Evolutionary conservation across 2,797 vertebrate genomes (phyloP).

Genomic region (Clarias pachynema): DNA sequence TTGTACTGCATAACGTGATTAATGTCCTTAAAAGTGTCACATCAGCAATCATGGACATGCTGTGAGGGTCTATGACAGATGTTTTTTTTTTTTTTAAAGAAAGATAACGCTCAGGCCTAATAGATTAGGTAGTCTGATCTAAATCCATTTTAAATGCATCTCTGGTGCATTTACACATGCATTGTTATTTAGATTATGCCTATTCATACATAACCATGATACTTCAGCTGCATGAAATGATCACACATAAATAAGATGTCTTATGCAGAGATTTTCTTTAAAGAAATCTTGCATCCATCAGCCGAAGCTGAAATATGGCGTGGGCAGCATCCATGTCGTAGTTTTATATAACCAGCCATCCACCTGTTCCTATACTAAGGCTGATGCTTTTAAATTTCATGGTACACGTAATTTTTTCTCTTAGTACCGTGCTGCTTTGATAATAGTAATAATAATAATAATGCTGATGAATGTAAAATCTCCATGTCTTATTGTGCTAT

Average conservation of each 20-base stretch:
- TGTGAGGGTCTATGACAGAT: not conserved
- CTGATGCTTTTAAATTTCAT: not conserved
- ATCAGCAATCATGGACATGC: too few relatives aligned
- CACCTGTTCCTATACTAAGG: not conserved
- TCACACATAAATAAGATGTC: not conserved
- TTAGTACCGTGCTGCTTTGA: not conserved
- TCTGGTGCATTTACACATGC: constrained; percentile 16
- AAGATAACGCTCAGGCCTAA: not conserved
- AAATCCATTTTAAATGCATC: not conserved
- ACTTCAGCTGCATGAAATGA: not conserved
- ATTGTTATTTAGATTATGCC: constrained; percentile 20
- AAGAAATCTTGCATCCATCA: not conserved
- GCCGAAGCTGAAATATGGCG: not conserved
- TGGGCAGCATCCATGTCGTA: not conserved
- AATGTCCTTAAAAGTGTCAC: not conserved
- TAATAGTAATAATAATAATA: not conserved
- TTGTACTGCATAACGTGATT: not conserved
- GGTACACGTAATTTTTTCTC: not conserved
- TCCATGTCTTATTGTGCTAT: not conserved
- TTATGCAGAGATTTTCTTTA: not conserved
- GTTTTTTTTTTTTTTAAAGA: not conserved
- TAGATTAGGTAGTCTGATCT: not conserved
- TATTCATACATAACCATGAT: constrained; percentile 19
- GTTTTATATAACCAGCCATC: not conserved
- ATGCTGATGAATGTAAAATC: not conserved